These are phyloP conservation scores for Tolypeutes matacus DNA, from an alignment of 2,797 vertebrate species.

Conservation along the genomic window DNA sequence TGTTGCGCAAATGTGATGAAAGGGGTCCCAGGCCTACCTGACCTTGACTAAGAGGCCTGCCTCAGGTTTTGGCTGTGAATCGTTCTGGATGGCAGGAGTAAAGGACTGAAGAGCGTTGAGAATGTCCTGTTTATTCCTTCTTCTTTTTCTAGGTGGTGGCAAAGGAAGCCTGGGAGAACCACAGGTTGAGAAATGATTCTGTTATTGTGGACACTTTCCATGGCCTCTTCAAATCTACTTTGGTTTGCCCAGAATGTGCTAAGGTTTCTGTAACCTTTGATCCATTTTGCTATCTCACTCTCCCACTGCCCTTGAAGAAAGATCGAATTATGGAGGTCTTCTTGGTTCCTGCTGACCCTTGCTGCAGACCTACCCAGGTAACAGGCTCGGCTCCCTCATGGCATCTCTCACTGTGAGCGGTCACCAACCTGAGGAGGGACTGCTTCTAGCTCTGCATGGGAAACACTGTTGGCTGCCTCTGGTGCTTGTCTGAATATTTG, in stretches of 20 bases:
- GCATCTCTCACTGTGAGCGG: not conserved
- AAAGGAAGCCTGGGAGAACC: slow-evolving; percentile 95
- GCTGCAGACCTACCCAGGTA: slow-evolving; percentile 94
- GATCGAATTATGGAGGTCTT: slow-evolving; percentile 95
- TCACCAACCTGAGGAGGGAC: not conserved
- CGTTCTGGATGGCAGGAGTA: not conserved
- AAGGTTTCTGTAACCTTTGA: slow-evolving; percentile 97
- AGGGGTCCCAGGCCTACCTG: not conserved
- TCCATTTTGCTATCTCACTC: slow-evolving; percentile 96
- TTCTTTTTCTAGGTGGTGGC: slow-evolving; percentile 91
- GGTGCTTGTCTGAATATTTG: not conserved
- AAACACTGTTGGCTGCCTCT: not conserved
- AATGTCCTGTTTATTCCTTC: not conserved
- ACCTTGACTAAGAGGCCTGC: not conserved
- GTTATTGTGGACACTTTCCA: slow-evolving; percentile 97
- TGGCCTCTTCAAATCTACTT: slow-evolving; percentile 95
- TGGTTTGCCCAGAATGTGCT: slow-evolving; percentile 95
- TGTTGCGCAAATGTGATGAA: not conserved
- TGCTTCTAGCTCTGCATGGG: not conserved
- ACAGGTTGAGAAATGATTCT: slow-evolving; percentile 94
- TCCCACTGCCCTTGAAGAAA: slow-evolving; percentile 96
- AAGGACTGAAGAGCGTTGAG: not conserved
- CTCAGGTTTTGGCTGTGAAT: not conserved
- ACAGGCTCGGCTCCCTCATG: slow-evolving; percentile 23
- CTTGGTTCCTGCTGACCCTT: slow-evolving; percentile 94